These are phyloP conservation scores for Nasonovia ribisnigri DNA, from an alignment of 2,888 invertebrate species.

Conservation along the genomic window DNA sequence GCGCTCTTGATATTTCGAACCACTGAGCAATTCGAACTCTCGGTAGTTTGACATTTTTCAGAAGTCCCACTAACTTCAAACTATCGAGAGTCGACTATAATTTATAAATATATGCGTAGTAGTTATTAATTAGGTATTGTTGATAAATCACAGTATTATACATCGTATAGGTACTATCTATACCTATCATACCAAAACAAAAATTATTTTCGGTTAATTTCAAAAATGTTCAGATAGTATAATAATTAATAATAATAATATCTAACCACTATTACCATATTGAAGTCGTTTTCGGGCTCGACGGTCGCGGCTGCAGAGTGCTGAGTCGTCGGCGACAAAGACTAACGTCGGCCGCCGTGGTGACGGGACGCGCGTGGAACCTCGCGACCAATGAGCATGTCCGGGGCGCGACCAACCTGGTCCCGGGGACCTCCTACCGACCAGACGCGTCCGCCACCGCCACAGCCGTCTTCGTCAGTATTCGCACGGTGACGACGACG, in stretches of 20 bases:
- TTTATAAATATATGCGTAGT: background rate
- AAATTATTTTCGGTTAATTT: background rate
- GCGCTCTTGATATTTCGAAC: no score
- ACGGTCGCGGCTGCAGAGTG: background rate
- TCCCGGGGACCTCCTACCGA: conserved; percentile 45
- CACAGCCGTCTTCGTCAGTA: conserved; percentile 24
- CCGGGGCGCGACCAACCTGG: conserved; percentile 51
- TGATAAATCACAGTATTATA: no score
- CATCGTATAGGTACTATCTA: no score
- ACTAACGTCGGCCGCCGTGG: background rate
- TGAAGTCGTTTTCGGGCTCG: background rate
- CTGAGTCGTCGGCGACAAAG: background rate
- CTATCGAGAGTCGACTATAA: no score
- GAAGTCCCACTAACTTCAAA: no score
- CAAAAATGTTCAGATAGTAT: background rate
- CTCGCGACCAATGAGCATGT: conserved; percentile 35
- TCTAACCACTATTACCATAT: background rate
- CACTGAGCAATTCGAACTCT: no score
- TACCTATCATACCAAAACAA: background rate
- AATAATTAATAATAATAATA: background rate
- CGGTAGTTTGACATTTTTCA: no score
- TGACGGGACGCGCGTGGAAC: background rate
- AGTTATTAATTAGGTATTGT: no score
- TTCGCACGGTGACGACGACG: conserved; percentile 32
- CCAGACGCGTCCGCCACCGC: conserved; percentile 40